phyloP scores from a whole-genome alignment of 2,888 invertebrate species.

The Drosophila anomalata region DNA sequence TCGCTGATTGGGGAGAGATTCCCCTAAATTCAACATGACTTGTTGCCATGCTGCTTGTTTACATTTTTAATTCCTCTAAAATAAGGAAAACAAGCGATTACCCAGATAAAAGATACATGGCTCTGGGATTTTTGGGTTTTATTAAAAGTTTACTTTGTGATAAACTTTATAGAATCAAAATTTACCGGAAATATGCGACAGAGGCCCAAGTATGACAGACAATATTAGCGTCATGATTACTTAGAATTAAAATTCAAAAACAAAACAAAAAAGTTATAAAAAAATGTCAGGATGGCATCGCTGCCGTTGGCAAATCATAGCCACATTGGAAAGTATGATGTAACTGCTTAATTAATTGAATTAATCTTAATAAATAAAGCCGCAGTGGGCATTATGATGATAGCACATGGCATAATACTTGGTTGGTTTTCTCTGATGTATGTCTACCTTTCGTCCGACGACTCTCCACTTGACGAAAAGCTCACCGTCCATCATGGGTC shows the following conservation, averaged over 20 bases:
- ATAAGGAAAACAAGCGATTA: slow-evolving; percentile 2
- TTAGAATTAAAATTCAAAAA: slow-evolving; percentile 1
- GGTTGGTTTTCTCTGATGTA: background rate
- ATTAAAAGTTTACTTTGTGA: background rate
- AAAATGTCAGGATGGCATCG: background rate
- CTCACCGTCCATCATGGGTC: background rate
- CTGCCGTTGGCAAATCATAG: background rate
- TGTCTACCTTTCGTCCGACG: background rate
- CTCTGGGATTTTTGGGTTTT: slow-evolving; percentile 4
- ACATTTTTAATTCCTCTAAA: slow-evolving; percentile 13
- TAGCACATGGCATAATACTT: background rate
- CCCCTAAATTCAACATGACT: slow-evolving; percentile 22
- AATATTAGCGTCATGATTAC: background rate
- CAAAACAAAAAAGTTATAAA: background rate
- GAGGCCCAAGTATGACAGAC: background rate
- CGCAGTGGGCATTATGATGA: background rate
- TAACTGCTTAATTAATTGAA: background rate
- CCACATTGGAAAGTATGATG: slow-evolving; percentile 1
- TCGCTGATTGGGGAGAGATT: slow-evolving; percentile 44
- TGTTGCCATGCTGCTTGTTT: slow-evolving; percentile 44
- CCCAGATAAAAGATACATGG: slow-evolving; percentile 10
- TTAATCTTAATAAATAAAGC: background rate
- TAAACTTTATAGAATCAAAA: background rate
- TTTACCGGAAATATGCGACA: background rate
- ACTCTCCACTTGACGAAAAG: background rate